A percentile compares a stretch with the other conserved stretches of the same genome.
These are phyloP conservation scores for Drosophila subobscura DNA, from an alignment of 1,140 invertebrate genomes.

Conservation along the genomic window DNA sequence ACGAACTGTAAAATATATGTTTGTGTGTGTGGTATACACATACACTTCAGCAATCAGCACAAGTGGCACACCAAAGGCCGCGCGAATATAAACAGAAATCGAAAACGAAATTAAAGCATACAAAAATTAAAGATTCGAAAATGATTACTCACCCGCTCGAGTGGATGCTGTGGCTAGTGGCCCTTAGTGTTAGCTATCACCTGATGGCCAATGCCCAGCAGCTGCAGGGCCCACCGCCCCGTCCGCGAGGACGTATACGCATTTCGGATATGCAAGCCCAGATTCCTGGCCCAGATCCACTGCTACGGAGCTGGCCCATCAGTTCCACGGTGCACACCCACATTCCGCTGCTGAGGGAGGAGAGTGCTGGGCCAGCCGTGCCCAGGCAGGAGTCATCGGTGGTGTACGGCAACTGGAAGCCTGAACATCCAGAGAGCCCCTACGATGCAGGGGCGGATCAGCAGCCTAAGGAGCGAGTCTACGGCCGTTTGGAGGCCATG, in stretches of 20 bases:
- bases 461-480: conserved; percentile 54
- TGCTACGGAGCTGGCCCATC: conserved; percentile 33
- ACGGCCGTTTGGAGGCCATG: conserved; percentile 63
- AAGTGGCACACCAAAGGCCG: conserved; percentile 66
- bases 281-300: conserved; percentile 3
- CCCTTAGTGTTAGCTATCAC: conserved; percentile 1
- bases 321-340: conserved; percentile 66
- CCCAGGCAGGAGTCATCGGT: conserved; percentile 48
- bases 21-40: neutral
- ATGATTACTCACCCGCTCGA: conserved; percentile 27
- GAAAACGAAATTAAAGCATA: conserved; percentile 20
- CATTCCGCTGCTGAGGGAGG: conserved; percentile 59
- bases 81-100: conserved; percentile 52
- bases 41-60: conserved; percentile 31
- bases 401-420: conserved; percentile 78
- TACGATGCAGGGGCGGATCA: conserved; percentile 7
- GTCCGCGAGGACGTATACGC: conserved; percentile 67
- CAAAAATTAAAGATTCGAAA: conserved; percentile 37
- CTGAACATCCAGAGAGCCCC: conserved; percentile 61
- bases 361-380: conserved; percentile 10
- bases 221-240: conserved; percentile 45
- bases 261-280: conserved; percentile 56
- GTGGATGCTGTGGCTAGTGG: conserved; percentile 38
- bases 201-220: conserved; percentile 34
- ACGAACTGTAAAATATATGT: conserved; percentile 58